Evolutionary conservation across 2,113 vertebrate genomes (phyloP).

Genomic region (Lanius collurio): DNA sequence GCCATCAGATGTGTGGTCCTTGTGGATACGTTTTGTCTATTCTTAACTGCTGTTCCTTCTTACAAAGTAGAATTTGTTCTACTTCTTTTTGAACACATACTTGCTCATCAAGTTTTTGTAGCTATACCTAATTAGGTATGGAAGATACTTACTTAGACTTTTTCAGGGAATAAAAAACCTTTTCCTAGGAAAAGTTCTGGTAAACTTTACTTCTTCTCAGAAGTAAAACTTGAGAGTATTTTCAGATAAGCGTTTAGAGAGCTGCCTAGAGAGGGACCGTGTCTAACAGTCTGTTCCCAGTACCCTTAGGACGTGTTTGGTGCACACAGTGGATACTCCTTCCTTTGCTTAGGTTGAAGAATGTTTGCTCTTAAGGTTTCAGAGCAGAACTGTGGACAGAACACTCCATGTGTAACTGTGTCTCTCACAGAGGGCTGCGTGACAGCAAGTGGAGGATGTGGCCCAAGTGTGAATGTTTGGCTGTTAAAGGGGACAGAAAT

Average conservation of each 20-base stretch:
- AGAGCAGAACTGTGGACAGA: not conserved
- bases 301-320: not conserved
- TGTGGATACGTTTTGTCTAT: not conserved
- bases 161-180: not conserved
- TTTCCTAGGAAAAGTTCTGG: not conserved
- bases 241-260: not conserved
- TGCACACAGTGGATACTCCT: not conserved
- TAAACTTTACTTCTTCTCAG: not conserved
- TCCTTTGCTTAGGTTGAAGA: not conserved
- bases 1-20: not conserved
- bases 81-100: not conserved
- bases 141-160: not conserved
- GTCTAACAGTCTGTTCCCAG: not conserved
- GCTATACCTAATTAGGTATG: not conserved
- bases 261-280: not conserved
- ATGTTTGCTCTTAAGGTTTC: not conserved
- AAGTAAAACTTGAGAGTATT: not conserved
- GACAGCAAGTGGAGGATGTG: not conserved
- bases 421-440: not conserved
- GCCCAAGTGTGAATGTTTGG: not conserved
- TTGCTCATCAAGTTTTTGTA: not conserved
- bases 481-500: not conserved
- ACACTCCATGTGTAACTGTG: not conserved
- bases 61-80: not conserved
- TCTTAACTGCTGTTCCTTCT: not conserved